Conservation (phyloP, 2,113 vertebrate species). For the Addax nasomaculatus region DNA sequence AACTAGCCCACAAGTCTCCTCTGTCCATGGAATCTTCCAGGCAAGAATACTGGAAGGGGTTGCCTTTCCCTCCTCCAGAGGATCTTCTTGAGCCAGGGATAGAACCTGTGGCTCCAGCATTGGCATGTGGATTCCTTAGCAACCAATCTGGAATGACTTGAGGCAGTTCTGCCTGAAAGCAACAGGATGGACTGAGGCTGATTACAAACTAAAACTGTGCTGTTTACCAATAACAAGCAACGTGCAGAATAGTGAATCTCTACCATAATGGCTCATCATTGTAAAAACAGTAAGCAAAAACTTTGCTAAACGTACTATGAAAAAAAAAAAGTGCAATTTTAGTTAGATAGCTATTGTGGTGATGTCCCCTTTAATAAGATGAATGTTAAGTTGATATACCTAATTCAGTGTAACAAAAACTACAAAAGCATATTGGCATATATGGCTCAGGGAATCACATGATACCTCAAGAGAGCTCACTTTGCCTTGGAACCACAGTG, state of each 20-base stretch:
- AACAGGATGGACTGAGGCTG: background rate
- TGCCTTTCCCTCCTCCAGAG: background rate
- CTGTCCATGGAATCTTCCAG: background rate
- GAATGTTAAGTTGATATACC: background rate
- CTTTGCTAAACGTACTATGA: background rate
- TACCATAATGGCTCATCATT: background rate
- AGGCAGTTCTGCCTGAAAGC: background rate
- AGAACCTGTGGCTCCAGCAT: background rate
- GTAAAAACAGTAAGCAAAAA: background rate
- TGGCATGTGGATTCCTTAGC: background rate
- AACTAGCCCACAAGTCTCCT: background rate
- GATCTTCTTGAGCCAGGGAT: background rate
- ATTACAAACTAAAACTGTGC: background rate
- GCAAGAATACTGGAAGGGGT: background rate
- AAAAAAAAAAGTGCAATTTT: background rate
- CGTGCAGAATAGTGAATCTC: background rate
- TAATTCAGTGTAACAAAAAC: background rate
- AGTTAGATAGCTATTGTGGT: background rate
- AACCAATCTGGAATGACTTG: background rate
- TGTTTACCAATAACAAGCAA: background rate
- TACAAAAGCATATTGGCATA: background rate
- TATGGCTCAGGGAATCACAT: background rate
- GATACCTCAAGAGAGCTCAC: background rate
- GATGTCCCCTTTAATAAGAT: background rate
- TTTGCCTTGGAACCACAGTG: background rate